phyloP scores from a whole-genome alignment of 2,888 invertebrate genomes.

The Cheilosia variabilis region DNA sequence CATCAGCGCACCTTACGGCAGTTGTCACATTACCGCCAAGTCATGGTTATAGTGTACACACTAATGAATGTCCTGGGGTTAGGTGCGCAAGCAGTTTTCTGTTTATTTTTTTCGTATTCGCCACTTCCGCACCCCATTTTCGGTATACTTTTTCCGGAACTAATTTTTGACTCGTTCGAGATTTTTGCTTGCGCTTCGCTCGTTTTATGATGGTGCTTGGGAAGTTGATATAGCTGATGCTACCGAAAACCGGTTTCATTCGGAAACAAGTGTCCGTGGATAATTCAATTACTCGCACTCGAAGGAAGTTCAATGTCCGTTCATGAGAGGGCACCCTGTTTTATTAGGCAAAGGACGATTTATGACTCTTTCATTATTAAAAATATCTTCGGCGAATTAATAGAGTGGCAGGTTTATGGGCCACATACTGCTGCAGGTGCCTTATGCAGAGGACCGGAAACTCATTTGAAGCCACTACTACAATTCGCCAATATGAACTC shows the following conservation, averaged over 20 bases:
- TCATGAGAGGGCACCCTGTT: neutral
- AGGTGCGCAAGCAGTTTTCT: slow-evolving; percentile 7
- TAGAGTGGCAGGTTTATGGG: neutral
- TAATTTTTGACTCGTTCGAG: slow-evolving; percentile 59
- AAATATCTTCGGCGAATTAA: neutral
- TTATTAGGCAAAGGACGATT: slow-evolving; percentile 46
- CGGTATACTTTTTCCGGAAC: slow-evolving; percentile 63
- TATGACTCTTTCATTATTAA: slow-evolving; percentile 2
- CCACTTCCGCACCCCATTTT: slow-evolving; percentile 8
- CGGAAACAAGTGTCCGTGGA: slow-evolving; percentile 81
- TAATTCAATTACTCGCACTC: slow-evolving; percentile 80
- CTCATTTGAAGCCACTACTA: no score
- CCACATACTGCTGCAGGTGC: neutral
- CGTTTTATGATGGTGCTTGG: slow-evolving; percentile 43
- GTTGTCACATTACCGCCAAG: slow-evolving; percentile 70
- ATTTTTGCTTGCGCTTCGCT: slow-evolving; percentile 57
- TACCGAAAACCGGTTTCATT: slow-evolving; percentile 39
- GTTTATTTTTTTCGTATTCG: neutral
- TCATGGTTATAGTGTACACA: slow-evolving; percentile 58
- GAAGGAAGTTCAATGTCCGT: slow-evolving; percentile 77
- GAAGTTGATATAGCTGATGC: neutral
- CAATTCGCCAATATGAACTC: neutral
- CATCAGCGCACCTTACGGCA: slow-evolving; percentile 75
- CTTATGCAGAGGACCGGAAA: no score
- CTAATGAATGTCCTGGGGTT: slow-evolving; percentile 63